Percentiles rank a stretch among this genome's conserved stretches.
Evolutionary conservation across 2,888 invertebrate genomes (phyloP).

Genomic region (Dicycla oo): DNA sequence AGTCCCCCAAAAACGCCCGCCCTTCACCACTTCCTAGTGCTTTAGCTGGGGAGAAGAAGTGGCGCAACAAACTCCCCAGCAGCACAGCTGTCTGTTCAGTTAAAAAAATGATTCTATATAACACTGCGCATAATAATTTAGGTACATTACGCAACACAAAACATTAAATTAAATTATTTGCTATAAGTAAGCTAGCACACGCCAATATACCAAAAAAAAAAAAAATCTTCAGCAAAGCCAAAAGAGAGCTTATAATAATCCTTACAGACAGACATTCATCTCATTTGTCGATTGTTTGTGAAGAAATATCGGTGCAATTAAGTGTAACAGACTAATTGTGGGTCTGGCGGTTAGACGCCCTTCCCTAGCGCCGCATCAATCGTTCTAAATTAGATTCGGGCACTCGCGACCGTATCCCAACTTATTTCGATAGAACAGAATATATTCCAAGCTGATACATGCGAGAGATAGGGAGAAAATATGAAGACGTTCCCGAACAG

Average conservation of each 20-base stretch:
- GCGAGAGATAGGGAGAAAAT: conserved; percentile 49
- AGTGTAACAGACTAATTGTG: conserved; percentile 67
- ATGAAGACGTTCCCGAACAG: conserved; percentile 49
- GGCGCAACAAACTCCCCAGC: no score
- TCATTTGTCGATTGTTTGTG: conserved; percentile 63
- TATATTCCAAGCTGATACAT: conserved; percentile 62
- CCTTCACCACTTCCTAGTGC: no score
- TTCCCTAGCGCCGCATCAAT: conserved; percentile 67
- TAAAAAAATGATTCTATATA: no score
- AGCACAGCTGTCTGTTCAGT: no score
- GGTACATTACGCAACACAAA: no score
- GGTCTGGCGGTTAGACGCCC: conserved; percentile 35
- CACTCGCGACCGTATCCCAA: conserved; percentile 58
- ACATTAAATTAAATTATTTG: no score
- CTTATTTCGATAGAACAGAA: conserved; percentile 62
- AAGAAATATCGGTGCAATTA: conserved; percentile 70
- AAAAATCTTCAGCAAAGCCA: neutral
- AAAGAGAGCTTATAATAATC: conserved; percentile 5
- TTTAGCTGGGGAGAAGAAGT: no score
- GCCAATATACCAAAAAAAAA: no score
- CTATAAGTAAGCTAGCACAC: no score
- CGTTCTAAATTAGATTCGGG: conserved; percentile 70
- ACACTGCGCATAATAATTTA: no score
- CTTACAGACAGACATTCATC: conserved; percentile 17
- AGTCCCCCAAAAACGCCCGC: no score